A percentile compares a stretch with the other conserved stretches of the same genome.
Conservation (phyloP, 1,140 invertebrate genomes). For the Maconellicoccus hirsutus region DNA sequence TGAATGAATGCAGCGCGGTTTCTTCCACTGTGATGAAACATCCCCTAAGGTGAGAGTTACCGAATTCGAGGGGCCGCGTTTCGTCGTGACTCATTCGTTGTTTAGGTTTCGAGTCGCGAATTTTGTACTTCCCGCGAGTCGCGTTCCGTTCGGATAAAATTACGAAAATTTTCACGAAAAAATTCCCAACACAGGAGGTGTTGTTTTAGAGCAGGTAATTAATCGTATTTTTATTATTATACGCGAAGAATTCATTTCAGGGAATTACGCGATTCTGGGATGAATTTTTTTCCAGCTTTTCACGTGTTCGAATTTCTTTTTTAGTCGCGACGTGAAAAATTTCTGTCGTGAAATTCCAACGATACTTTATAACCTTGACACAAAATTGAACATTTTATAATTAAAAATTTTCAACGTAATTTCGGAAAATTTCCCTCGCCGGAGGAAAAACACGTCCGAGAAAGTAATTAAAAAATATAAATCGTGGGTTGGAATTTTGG, state of each 20-base stretch:
- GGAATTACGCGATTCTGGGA: too few relatives aligned
- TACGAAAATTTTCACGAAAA: neutral
- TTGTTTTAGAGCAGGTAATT: neutral
- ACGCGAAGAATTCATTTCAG: neutral
- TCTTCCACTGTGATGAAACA: neutral
- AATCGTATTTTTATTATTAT: neutral
- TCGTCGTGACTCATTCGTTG: slow-evolving; percentile 2
- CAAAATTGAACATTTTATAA: too few relatives aligned
- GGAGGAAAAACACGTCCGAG: too few relatives aligned
- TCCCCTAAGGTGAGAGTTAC: neutral
- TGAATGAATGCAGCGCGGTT: neutral
- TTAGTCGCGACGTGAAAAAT: too few relatives aligned
- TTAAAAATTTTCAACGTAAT: too few relatives aligned
- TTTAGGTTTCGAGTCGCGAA: neutral
- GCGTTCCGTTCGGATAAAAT: neutral
- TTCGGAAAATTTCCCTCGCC: too few relatives aligned
- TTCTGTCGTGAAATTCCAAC: too few relatives aligned
- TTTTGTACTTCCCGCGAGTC: neutral
- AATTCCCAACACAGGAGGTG: neutral
- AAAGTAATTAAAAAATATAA: too few relatives aligned
- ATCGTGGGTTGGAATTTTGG: too few relatives aligned
- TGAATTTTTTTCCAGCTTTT: too few relatives aligned
- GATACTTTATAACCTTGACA: too few relatives aligned
- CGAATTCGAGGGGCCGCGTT: neutral
- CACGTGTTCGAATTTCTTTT: too few relatives aligned